Conservation (phyloP, 2,113 vertebrate genomes). For the Triplophysa siluroides region DNA sequence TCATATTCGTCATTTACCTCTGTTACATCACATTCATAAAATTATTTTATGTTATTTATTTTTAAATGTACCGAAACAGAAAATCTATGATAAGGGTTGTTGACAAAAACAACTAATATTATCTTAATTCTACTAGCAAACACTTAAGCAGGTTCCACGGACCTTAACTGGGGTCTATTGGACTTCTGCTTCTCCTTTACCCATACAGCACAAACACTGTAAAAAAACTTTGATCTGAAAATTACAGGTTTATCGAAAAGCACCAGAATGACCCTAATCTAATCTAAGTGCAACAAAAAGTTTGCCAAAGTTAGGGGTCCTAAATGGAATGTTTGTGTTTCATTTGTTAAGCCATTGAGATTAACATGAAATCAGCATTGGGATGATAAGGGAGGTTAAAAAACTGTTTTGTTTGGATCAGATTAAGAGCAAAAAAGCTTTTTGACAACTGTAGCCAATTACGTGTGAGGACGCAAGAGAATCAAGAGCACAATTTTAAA, state of each 20-base stretch:
- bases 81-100: too few relatives aligned
- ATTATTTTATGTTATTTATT: too few relatives aligned
- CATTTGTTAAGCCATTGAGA: neutral
- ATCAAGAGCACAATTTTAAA: neutral
- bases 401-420: constrained; percentile 16
- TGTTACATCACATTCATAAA: too few relatives aligned
- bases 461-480: neutral
- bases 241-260: neutral
- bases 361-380: constrained; percentile 19
- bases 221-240: neutral
- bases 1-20: too few relatives aligned
- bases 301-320: neutral
- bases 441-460: constrained; percentile 5
- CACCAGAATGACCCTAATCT: neutral
- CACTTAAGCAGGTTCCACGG: too few relatives aligned
- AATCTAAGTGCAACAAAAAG: neutral
- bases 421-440: constrained; percentile 2
- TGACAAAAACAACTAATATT: too few relatives aligned
- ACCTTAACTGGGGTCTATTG: too few relatives aligned
- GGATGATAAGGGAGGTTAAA: neutral
- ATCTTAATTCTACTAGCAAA: too few relatives aligned
- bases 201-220: too few relatives aligned
- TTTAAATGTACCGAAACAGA: too few relatives aligned
- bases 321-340: neutral
- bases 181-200: too few relatives aligned